Conservation (phyloP, 2,113 vertebrate species). For the Mustela lutreola region DNA sequence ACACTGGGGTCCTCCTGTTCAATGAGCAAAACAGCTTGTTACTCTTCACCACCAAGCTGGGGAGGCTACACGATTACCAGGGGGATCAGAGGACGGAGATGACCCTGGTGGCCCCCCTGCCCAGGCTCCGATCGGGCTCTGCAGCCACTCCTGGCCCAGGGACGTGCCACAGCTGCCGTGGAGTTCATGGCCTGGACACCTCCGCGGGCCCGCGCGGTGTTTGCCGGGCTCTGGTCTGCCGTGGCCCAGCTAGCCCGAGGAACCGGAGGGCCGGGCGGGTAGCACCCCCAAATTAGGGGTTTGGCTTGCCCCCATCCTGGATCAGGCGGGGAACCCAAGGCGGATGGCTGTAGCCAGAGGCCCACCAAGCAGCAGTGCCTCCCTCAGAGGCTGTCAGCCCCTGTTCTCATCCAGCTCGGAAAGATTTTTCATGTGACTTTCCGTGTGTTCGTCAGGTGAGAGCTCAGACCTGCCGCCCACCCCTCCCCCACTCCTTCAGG, state of each 20-base stretch:
- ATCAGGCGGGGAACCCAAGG: not conserved
- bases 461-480: not conserved
- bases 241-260: not conserved
- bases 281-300: not conserved
- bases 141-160: not conserved
- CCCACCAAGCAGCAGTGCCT: not conserved
- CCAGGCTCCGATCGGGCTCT: not conserved
- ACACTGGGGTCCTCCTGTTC: constrained; percentile 80
- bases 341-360: too few relatives aligned
- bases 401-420: not conserved
- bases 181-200: rapidly evolving
- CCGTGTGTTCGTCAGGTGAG: not conserved
- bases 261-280: not conserved
- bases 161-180: rapidly evolving
- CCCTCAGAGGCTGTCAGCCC: not conserved
- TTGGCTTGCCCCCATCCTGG: not conserved
- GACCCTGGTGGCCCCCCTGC: not conserved
- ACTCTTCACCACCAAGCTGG: not conserved
- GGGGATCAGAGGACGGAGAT: not conserved
- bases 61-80: not conserved
- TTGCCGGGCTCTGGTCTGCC: not conserved
- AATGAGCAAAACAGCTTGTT: constrained; percentile 13
- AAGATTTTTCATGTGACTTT: not conserved
- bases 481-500: not conserved
- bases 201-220: rapidly evolving